Conservation (phyloP, 1,140 invertebrate genomes). For the Drosophila nebulosa region DNA sequence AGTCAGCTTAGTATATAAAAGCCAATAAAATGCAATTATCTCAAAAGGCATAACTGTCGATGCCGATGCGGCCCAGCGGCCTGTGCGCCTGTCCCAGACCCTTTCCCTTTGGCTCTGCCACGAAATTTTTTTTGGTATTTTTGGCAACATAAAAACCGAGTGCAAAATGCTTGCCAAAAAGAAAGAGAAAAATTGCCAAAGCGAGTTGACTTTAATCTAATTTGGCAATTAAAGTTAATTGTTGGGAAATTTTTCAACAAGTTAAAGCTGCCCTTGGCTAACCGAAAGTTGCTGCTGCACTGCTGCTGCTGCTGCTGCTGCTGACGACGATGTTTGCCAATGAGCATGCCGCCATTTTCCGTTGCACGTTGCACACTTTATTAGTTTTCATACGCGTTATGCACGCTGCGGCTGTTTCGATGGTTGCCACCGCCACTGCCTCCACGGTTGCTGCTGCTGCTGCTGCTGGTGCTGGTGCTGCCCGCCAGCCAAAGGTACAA, state of each 20-base stretch:
- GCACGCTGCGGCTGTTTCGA: constrained; percentile 9
- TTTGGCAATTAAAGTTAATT: constrained; percentile 62
- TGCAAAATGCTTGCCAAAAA: constrained; percentile 41
- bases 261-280: constrained; percentile 26
- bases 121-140: constrained; percentile 17
- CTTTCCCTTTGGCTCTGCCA: neutral
- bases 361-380: constrained; percentile 73
- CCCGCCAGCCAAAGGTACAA: neutral
- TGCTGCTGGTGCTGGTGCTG: neutral
- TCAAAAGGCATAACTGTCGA: constrained; percentile 73
- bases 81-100: too few relatives aligned
- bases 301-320: neutral
- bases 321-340: constrained; percentile 64
- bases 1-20: constrained; percentile 63
- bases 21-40: constrained; percentile 77
- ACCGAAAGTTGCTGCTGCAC: constrained; percentile 8
- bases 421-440: neutral
- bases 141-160: constrained; percentile 70
- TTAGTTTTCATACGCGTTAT: constrained; percentile 73
- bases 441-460: neutral
- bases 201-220: constrained; percentile 55
- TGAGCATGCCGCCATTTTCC: constrained; percentile 60
- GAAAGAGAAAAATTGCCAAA: constrained; percentile 28
- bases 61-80: neutral
- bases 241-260: constrained; percentile 33